Conservation (phyloP, 2,113 vertebrate genomes). For the Chaetorhynchus papuensis region DNA sequence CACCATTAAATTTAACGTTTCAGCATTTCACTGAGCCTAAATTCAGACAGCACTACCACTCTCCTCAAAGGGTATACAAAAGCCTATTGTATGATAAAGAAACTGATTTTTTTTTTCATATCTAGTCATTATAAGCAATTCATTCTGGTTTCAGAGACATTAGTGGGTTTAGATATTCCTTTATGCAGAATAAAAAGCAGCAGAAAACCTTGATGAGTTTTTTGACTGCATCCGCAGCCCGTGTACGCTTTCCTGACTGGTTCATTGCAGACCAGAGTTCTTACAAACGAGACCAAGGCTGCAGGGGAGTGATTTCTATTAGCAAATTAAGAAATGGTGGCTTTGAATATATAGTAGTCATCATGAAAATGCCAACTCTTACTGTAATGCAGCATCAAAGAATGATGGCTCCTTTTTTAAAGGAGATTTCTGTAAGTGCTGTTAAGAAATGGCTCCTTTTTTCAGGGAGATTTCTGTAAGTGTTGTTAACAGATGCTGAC, state of each 20-base stretch:
- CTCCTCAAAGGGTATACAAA: not conserved
- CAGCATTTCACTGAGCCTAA: not conserved
- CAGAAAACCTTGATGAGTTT: not conserved
- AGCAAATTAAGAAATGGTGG: constrained; percentile 19
- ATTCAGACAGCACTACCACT: not conserved
- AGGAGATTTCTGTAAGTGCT: not conserved
- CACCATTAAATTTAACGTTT: not conserved
- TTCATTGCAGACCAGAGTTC: not conserved
- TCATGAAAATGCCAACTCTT: not conserved
- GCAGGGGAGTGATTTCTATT: not conserved
- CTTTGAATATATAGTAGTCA: not conserved
- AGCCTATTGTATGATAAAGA: not conserved
- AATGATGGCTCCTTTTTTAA: not conserved
- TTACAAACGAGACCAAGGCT: not conserved
- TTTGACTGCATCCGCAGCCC: not conserved
- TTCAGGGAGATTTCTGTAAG: not conserved
- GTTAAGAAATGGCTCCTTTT: not conserved
- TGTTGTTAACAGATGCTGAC: not conserved
- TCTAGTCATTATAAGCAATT: not conserved
- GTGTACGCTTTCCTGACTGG: rapidly evolving
- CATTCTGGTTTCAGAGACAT: not conserved
- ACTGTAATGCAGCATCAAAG: not conserved
- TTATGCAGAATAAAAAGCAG: not conserved
- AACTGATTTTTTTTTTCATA: not conserved
- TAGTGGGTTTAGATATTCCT: not conserved